Evolutionary conservation across 23 tunicate species (phyloP).

Genomic region (Trididemnum clinides): DNA sequence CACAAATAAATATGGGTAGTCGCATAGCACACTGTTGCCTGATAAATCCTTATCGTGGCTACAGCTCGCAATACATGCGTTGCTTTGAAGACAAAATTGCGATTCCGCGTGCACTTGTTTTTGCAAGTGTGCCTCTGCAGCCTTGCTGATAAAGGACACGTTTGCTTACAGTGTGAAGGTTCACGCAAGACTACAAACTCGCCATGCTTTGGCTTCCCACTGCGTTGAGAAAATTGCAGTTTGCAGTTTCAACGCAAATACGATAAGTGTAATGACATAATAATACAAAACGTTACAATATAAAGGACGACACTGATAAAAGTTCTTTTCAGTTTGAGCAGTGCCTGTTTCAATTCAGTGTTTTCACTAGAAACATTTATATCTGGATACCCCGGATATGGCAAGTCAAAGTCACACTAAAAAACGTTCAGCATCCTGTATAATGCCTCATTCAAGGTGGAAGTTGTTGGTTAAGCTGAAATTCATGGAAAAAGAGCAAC

Average conservation of each 20-base stretch:
- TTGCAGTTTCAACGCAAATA: background rate
- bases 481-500: constrained; percentile 21
- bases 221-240: background rate
- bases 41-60: too few relatives aligned
- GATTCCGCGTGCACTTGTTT: background rate
- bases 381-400: too few relatives aligned
- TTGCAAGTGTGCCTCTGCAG: background rate
- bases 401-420: too few relatives aligned
- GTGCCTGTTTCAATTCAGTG: too few relatives aligned
- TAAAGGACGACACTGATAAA: too few relatives aligned
- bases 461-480: constrained; percentile 27
- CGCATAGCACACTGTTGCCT: too few relatives aligned
- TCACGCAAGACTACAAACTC: background rate
- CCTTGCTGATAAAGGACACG: background rate
- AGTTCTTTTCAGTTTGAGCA: too few relatives aligned
- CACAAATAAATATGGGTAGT: too few relatives aligned
- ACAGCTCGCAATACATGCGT: background rate
- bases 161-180: background rate
- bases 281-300: background rate
- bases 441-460: background rate
- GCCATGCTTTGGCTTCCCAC: background rate
- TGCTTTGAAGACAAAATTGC: background rate
- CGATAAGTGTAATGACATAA: background rate
- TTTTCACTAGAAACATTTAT: too few relatives aligned
- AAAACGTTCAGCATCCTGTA: background rate